A percentile compares a stretch with the other conserved stretches of the same genome.
These are phyloP conservation scores for Camptogramma bilineatum DNA, from an alignment of 2,888 invertebrate genomes.

Conservation along the genomic window DNA sequence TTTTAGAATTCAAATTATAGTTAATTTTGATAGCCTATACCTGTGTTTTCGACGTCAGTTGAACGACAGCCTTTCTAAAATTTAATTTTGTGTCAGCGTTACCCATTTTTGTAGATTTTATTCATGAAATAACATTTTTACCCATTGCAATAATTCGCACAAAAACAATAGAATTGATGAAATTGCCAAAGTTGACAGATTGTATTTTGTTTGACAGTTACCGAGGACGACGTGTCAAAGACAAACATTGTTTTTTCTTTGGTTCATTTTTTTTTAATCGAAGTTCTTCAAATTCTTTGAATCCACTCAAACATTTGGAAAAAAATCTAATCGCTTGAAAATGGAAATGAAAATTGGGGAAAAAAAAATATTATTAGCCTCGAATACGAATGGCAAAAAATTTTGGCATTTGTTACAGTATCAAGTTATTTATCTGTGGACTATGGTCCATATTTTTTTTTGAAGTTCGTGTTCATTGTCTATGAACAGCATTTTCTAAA, in stretches of 20 bases:
- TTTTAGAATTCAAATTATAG: conserved; percentile 39
- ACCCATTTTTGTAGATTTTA: conserved; percentile 89
- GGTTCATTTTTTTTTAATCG: background rate
- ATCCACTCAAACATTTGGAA: no score
- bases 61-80: conserved; percentile 99
- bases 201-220: conserved; percentile 28
- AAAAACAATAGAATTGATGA: conserved; percentile 64
- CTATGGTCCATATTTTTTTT: no score
- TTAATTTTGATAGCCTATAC: conserved; percentile 76
- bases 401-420: no score
- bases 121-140: conserved; percentile 58
- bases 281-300: no score
- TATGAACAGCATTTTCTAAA: conserved; percentile 49
- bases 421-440: no score
- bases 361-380: no score
- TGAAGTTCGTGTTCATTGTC: no score
- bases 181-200: conserved; percentile 37
- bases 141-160: conserved; percentile 65
- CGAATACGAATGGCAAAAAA: no score
- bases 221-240: conserved; percentile 51
- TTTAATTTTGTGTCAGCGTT: conserved; percentile 99
- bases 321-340: no score
- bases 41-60: conserved; percentile 98
- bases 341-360: no score
- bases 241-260: conserved; percentile 33